Evolutionary conservation across 2,888 invertebrate species (phyloP), one percentile per base, ranked within the genome.

Genomic region (Agapetus fuscipes): DNA sequence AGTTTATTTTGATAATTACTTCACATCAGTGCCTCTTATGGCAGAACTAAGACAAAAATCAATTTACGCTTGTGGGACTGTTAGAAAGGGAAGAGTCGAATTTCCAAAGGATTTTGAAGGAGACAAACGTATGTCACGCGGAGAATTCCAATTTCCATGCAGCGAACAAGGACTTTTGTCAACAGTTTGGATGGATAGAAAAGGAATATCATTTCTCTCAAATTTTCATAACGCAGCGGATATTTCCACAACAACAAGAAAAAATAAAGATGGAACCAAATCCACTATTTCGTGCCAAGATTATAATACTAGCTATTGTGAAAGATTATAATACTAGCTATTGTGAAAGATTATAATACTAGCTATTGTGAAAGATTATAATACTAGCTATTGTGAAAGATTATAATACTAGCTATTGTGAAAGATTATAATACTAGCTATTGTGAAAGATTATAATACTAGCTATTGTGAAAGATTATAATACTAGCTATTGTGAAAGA

Each of bases 1-100:
- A 28, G 28, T 28, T 28, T 28, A 28, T 28, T 28, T 28, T 28
- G 28, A 28, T n/a, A 28, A 28, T 28, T 28, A 28, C 28, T 28
- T 28, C 28, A 28, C 28, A 28, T 28, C 28, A 28, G 28, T 28
- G 28, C 28, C 28, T 28, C 28, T 28, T 28, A 28, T 28, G 28
- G 28, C 28, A 28, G 28, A 28, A 28, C 28, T 28, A 28, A 28
- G 28, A 28, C 28, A 28, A n/a, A n/a, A n/a, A n/a, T n/a, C n/a
- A n/a, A n/a, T n/a, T n/a, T n/a, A n/a, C n/a, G n/a, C n/a, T n/a
- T 28, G 28, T 28, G 28, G 28, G 28, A 28, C 28, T 28, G 28
- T 28, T 28, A 28, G 28, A 28, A 28, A 28, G 28, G 28, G 28
- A 28, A 28, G 28, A 28, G 28, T 28, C 28, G 28, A 12, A 28